Evolutionary conservation across 2,113 vertebrate genomes (phyloP).

Genomic region (Nibea albiflora): DNA sequence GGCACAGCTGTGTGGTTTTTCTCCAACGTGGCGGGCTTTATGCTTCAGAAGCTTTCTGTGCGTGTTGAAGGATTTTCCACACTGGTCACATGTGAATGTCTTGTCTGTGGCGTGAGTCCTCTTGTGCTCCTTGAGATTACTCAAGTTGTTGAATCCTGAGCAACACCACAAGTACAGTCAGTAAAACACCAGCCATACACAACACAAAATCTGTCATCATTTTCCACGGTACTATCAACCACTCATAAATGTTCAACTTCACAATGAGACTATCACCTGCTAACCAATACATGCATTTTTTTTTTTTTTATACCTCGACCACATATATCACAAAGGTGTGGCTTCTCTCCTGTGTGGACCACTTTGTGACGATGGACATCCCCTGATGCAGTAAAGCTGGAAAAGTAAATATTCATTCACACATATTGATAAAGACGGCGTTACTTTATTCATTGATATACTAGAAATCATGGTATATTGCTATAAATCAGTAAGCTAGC

Average conservation of each 20-base stretch:
- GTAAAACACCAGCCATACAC: not conserved
- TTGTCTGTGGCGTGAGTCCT: constrained; percentile 94
- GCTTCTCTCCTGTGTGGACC: constrained; percentile 96
- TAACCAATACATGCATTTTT: not conserved
- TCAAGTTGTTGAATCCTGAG: constrained; percentile 96
- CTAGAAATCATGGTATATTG: not conserved
- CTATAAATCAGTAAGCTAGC: not conserved
- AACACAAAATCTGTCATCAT: not conserved
- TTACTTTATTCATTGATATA: not conserved
- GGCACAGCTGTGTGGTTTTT: constrained; percentile 93
- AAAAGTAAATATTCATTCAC: constrained; percentile 41
- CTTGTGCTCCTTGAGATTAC: constrained; percentile 97
- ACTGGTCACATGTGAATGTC: constrained; percentile 95
- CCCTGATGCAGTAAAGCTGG: constrained; percentile 95
- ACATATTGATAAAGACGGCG: too few relatives aligned
- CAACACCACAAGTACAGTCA: not conserved
- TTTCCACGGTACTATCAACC: not conserved
- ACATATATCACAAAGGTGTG: constrained; percentile 96
- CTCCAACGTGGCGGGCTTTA: constrained; percentile 89
- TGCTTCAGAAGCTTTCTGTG: constrained; percentile 95
- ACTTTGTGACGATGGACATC: constrained; percentile 97
- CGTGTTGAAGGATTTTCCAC: constrained; percentile 97
- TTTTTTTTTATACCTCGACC: constrained; percentile 87
- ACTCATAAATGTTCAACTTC: not conserved
- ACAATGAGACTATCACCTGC: not conserved